Evolutionary conservation across 2,113 vertebrate genomes (phyloP).

Genomic region (Rhipidura dahli): DNA sequence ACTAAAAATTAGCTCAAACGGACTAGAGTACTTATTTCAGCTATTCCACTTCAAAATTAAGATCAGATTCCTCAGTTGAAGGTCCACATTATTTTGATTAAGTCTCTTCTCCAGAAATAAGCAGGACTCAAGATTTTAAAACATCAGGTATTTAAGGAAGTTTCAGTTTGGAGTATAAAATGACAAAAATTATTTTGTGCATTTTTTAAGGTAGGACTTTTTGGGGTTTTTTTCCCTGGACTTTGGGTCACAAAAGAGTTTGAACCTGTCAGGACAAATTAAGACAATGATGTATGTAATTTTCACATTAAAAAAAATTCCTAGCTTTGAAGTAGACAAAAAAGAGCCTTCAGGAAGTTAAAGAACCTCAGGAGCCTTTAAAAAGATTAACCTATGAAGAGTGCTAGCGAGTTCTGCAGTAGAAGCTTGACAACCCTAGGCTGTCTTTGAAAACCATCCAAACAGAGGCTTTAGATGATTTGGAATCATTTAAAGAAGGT

Average conservation of each 20-base stretch:
- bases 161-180: neutral
- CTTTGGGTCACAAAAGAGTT: neutral
- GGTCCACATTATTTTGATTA: neutral
- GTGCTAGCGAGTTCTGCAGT: neutral
- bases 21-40: neutral
- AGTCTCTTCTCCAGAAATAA: neutral
- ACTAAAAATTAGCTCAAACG: neutral
- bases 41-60: neutral
- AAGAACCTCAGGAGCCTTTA: neutral
- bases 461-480: neutral
- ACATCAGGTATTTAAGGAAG: neutral
- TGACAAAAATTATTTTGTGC: neutral
- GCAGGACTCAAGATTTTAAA: neutral
- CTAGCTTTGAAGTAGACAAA: neutral
- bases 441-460: neutral
- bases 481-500: neutral
- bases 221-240: neutral
- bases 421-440: neutral
- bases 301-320: neutral
- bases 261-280: neutral
- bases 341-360: neutral
- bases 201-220: neutral
- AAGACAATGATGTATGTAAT: neutral
- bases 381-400: slow-evolving; percentile 5
- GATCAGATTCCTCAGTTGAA: neutral